These are phyloP conservation scores for Arenaria interpres DNA, from an alignment of 2,113 vertebrate genomes.

Conservation along the genomic window DNA sequence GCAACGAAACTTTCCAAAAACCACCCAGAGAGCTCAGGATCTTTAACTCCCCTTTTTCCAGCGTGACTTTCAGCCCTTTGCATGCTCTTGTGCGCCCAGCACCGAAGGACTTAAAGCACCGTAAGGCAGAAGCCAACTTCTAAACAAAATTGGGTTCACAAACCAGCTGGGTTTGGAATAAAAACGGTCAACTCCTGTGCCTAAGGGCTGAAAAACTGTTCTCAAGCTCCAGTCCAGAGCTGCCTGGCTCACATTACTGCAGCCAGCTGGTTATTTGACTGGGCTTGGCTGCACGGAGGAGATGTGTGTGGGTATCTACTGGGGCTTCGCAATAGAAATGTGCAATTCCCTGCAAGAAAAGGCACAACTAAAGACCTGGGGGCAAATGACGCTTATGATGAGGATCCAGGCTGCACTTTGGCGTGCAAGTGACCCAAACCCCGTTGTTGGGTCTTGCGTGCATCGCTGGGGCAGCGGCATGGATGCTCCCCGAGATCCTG, in stretches of 20 bases:
- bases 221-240: background rate
- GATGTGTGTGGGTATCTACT: background rate
- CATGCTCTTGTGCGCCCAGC: background rate
- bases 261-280: background rate
- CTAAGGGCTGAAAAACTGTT: background rate
- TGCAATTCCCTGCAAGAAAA: background rate
- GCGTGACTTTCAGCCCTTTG: background rate
- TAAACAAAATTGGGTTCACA: background rate
- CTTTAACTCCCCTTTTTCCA: background rate
- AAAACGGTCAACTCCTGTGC: background rate
- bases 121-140: background rate
- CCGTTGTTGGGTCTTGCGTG: background rate
- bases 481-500: accelerated
- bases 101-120: background rate
- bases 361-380: background rate
- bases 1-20: background rate
- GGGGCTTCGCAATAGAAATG: background rate
- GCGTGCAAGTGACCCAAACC: background rate
- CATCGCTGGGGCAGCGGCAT: accelerated
- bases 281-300: background rate
- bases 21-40: background rate
- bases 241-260: background rate
- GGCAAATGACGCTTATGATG: accelerated
- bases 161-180: background rate
- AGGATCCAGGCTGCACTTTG: background rate